These are phyloP conservation scores for Steatocranus sp. DNA, from an alignment of 2,797 vertebrate species.

Conservation along the genomic window DNA sequence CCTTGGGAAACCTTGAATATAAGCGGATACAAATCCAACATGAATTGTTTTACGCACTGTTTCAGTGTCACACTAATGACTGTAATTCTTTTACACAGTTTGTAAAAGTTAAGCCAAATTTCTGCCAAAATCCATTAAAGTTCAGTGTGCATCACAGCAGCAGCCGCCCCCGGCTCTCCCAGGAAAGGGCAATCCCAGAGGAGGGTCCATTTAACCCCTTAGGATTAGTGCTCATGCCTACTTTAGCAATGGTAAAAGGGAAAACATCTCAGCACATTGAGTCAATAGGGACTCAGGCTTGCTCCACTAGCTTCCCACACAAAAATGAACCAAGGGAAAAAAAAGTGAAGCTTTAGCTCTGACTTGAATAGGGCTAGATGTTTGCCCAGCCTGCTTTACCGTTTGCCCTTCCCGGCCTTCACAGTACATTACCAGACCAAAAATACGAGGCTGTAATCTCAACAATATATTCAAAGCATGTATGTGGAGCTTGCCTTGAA, in stretches of 20 bases:
- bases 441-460: constrained; percentile 36
- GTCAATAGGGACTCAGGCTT: constrained; percentile 62
- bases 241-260: constrained; percentile 74
- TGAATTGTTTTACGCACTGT: neutral
- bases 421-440: constrained; percentile 45
- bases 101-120: constrained; percentile 33
- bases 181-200: constrained; percentile 58
- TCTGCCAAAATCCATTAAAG: constrained; percentile 48
- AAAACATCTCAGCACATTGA: constrained; percentile 67
- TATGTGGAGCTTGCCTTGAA: constrained; percentile 25
- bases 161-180: constrained; percentile 68
- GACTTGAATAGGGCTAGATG: constrained; percentile 43
- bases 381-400: constrained; percentile 44
- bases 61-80: neutral
- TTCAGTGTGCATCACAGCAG: constrained; percentile 16
- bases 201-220: constrained; percentile 72
- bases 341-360: constrained; percentile 37
- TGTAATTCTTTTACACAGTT: constrained; percentile 14
- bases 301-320: constrained; percentile 65
- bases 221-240: constrained; percentile 79
- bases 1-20: neutral
- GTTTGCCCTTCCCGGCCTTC: constrained; percentile 55
- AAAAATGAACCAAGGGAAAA: constrained; percentile 47
- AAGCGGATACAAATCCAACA: neutral
- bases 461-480: constrained; percentile 31